Evolutionary conservation across 2,888 invertebrate species (phyloP).

Genomic region (Eupithecia vulgata): DNA sequence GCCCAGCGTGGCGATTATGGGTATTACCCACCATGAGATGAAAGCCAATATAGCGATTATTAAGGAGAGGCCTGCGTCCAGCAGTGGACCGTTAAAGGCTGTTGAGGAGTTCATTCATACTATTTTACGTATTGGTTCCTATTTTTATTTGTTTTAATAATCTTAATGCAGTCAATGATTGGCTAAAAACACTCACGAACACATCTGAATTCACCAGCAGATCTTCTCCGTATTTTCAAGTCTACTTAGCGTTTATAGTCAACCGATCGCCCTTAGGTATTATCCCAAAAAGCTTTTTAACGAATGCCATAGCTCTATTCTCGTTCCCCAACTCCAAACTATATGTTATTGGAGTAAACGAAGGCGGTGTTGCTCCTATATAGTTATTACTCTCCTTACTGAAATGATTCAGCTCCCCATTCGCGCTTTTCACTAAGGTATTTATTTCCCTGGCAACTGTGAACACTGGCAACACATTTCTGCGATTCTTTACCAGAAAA

Average conservation of each 20-base stretch:
- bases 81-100: too few relatives aligned
- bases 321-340: constrained; percentile 63
- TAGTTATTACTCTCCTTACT: constrained; percentile 66
- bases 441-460: constrained; percentile 69
- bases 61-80: too few relatives aligned
- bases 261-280: constrained; percentile 59
- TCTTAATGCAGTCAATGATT: too few relatives aligned
- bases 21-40: too few relatives aligned
- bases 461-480: constrained; percentile 61
- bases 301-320: constrained; percentile 53
- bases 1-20: too few relatives aligned
- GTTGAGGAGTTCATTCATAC: too few relatives aligned
- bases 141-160: too few relatives aligned
- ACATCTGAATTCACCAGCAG: too few relatives aligned
- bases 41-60: too few relatives aligned
- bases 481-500: constrained; percentile 61
- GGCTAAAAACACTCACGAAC: too few relatives aligned
- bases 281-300: constrained; percentile 52
- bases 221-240: not conserved
- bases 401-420: constrained; percentile 64
- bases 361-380: constrained; percentile 57
- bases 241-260: constrained; percentile 49
- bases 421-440: constrained; percentile 64
- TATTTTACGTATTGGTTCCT: too few relatives aligned
- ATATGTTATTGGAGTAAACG: constrained; percentile 52